Conservation (phyloP, 30 jellyfish, hydroid and myxozoan genomes). For the Aurelia sp. region DNA sequence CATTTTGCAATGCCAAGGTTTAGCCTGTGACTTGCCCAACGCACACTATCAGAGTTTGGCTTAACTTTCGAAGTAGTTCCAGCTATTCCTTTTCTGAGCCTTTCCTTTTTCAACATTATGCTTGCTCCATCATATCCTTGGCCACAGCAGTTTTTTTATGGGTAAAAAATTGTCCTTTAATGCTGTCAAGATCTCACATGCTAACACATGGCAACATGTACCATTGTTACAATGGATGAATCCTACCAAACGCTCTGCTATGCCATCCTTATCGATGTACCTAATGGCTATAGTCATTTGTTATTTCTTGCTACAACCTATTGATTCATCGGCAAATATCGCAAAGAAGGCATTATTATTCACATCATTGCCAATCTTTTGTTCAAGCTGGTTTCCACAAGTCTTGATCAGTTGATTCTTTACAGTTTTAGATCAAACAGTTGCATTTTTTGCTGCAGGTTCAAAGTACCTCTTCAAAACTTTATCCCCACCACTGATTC, state of each 20-base stretch:
- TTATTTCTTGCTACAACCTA: constrained; percentile 42
- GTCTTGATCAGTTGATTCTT: constrained; percentile 50
- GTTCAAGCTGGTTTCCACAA: constrained; percentile 52
- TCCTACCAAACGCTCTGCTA: constrained; percentile 24
- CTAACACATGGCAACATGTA: constrained; percentile 14
- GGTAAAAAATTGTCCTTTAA: constrained; percentile 17
- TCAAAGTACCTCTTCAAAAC: constrained; percentile 44
- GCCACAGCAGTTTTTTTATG: constrained; percentile 54
- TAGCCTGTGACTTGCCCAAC: constrained; percentile 48
- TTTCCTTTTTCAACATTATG: constrained; percentile 46
- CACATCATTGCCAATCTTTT: not conserved
- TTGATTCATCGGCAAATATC: constrained; percentile 58
- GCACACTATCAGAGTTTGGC: constrained; percentile 67
- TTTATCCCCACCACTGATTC: constrained; percentile 69
- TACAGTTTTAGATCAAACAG: constrained; percentile 50
- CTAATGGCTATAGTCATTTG: constrained; percentile 49
- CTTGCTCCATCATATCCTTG: constrained; percentile 69
- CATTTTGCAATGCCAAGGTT: constrained; percentile 56
- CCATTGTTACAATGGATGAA: constrained; percentile 53
- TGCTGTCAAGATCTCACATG: constrained; percentile 31
- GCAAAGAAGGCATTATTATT: constrained; percentile 14
- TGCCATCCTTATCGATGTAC: constrained; percentile 7
- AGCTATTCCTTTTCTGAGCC: constrained; percentile 53
- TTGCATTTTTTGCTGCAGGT: constrained; percentile 65
- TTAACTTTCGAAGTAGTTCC: constrained; percentile 8